Evolutionary conservation across 1,140 invertebrate genomes (phyloP), one percentile per base, ranked within the genome.

Genomic region (Drosophila triauraria): DNA sequence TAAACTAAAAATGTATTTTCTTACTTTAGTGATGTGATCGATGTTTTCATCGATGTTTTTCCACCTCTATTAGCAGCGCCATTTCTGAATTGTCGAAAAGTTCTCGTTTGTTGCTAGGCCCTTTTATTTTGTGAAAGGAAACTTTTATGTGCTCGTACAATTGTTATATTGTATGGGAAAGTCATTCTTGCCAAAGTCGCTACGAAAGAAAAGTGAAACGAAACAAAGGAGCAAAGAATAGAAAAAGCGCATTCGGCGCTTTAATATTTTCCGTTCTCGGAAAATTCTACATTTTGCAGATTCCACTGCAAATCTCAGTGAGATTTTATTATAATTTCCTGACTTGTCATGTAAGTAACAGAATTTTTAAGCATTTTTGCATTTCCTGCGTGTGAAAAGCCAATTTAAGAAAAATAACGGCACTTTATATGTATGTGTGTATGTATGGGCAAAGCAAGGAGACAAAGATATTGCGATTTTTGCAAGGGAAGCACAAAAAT

Each of bases 241-340:
- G 8, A 56, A 25, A 56, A 40, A 40, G 53, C 53, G 32, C 53
- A 23, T 40, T 38, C 1, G 27, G 53, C 35, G 53, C 53, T 10
- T 1, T 56, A 20, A 7, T 10, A 40, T 54, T 56, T 56, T 56
- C 53, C 53, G 53, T 40, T 40, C 4, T 56, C 53, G 35, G 53
- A 40, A 40, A 40, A 40, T 0, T 0, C n/a, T 40, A 1, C 25
- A 6, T 40, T 10, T 4, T 23, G 20, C 35, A 23, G 13, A n/a
- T 7, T 10, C 15, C 4, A 4, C 20, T 40, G 35, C 20, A n/a
- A 40, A 40, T 42, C 53, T 56, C 20, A 10, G 32, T n/a, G 35
- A 40, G 13, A 56, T 56, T 38, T 56, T 56, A 9, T 1, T 40
- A 6, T 23, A 13, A 38, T 54, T 38, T 15, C 23, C 13, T 54